Evolutionary conservation across 2,888 invertebrate species (phyloP).

Genomic region (Alloscopus bannaensis): DNA sequence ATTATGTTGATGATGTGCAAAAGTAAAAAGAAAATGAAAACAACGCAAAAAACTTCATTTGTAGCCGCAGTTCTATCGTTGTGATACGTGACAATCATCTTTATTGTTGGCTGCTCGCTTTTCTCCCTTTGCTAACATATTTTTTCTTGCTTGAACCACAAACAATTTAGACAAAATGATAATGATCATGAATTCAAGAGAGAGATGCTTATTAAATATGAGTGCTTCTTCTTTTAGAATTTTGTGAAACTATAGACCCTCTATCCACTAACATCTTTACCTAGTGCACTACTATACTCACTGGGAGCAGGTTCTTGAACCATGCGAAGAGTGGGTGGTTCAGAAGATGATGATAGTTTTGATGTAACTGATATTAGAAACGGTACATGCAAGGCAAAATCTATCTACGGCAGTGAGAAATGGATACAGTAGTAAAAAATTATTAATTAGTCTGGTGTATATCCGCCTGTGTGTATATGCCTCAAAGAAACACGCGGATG

Average conservation of each 20-base stretch:
- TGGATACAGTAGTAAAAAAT: too few species aligned
- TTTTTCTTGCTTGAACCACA: background rate
- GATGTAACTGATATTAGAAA: constrained; percentile 39
- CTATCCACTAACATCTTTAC: background rate
- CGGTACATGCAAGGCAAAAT: constrained; percentile 37
- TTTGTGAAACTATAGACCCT: too few species aligned
- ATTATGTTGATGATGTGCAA: background rate
- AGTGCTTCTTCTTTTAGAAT: background rate
- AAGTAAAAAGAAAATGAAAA: constrained; percentile 19
- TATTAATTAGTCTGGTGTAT: too few species aligned
- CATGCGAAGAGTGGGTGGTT: background rate
- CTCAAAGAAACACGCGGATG: too few species aligned
- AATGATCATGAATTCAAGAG: constrained; percentile 13
- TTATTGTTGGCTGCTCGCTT: background rate
- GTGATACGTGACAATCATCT: constrained; percentile 20
- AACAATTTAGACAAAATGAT: background rate
- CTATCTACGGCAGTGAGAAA: too few species aligned
- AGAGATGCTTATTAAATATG: constrained; percentile 3
- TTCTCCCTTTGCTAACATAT: background rate
- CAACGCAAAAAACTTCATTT: constrained; percentile 9
- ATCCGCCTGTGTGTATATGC: too few species aligned
- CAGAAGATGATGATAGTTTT: background rate
- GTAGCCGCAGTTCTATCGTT: background rate
- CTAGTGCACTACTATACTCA: background rate
- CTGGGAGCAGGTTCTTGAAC: background rate